These are phyloP conservation scores for Lordiphosa stackelbergi DNA, from an alignment of 1,140 invertebrate genomes.

Conservation along the genomic window DNA sequence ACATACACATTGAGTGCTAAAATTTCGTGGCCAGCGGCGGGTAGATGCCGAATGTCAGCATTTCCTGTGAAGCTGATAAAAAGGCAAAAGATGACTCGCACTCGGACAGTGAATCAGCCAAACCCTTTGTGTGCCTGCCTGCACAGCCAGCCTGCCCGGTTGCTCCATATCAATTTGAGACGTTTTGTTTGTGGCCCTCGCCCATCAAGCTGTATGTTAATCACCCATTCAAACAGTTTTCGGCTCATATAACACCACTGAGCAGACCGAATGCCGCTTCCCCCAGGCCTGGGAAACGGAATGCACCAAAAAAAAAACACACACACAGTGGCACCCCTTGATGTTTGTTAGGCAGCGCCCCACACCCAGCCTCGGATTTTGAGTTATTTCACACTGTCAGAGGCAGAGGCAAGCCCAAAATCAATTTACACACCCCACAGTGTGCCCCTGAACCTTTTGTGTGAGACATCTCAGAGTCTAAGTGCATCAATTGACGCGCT, in stretches of 20 bases:
- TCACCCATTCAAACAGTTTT: slow-evolving; percentile 59
- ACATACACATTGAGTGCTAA: slow-evolving; percentile 38
- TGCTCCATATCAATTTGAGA: slow-evolving; percentile 34
- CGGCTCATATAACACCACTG: slow-evolving; percentile 56
- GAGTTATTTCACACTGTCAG: slow-evolving; percentile 30
- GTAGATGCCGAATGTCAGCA: slow-evolving; percentile 1
- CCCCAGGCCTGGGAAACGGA: slow-evolving; percentile 9
- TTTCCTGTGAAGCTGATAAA: slow-evolving; percentile 53
- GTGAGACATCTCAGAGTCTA: slow-evolving; percentile 36
- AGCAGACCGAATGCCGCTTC: no score
- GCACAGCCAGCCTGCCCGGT: slow-evolving; percentile 3
- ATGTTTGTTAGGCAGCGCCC: slow-evolving; percentile 19
- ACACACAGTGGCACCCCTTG: slow-evolving; percentile 12
- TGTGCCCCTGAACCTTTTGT: slow-evolving; percentile 22
- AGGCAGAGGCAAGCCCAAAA: slow-evolving; percentile 44
- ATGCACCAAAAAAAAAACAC: slow-evolving; percentile 23
- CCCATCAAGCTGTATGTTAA: slow-evolving; percentile 59
- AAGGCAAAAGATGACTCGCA: slow-evolving; percentile 21
- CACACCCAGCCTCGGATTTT: slow-evolving; percentile 10
- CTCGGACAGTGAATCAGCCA: slow-evolving; percentile 27
- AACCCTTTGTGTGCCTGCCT: slow-evolving; percentile 30
- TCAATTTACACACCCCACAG: slow-evolving; percentile 61
- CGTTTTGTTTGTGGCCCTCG: slow-evolving; percentile 16
- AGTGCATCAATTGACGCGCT: slow-evolving; percentile 59
- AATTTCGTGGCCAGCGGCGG: slow-evolving; percentile 27